A percentile compares a stretch with the other conserved stretches of the same genome.
Evolutionary conservation across 2,888 invertebrate species (phyloP).

Genomic region (Tricholauxania praeusta): DNA sequence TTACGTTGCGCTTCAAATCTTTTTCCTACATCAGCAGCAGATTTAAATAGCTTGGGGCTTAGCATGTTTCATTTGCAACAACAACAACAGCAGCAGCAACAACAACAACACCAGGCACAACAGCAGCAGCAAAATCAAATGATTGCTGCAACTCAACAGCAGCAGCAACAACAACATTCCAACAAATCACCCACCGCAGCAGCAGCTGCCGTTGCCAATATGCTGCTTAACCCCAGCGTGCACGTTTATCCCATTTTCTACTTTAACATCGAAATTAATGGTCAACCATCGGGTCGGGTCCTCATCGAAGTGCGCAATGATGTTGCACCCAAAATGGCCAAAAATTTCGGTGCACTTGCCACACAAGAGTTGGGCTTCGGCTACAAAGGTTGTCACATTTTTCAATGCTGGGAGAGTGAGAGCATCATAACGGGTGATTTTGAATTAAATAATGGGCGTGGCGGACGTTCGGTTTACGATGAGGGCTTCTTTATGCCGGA

Average conservation of each 20-base stretch:
- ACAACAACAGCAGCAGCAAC: conserved; percentile 27
- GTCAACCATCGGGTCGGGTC: conserved; percentile 77
- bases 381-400: conserved; percentile 83
- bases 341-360: conserved; percentile 80
- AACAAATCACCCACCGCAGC: conserved; percentile 14
- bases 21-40: conserved; percentile 38
- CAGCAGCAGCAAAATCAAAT: conserved; percentile 51
- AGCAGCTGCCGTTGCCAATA: conserved; percentile 50
- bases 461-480: conserved; percentile 82
- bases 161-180: conserved; percentile 40
- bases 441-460: conserved; percentile 84
- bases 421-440: conserved; percentile 86
- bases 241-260: conserved; percentile 79
- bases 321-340: conserved; percentile 84
- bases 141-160: conserved; percentile 44
- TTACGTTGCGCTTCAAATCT: conserved; percentile 43
- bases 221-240: conserved; percentile 70
- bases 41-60: conserved; percentile 48
- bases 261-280: conserved; percentile 82
- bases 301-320: conserved; percentile 83
- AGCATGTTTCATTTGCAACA: conserved; percentile 45
- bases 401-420: conserved; percentile 86
- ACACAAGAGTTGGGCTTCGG: conserved; percentile 81
- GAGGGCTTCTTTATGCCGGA: conserved; percentile 85
- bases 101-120: conserved; percentile 43